These are phyloP conservation scores for Pygocentrus nattereri DNA, from an alignment of 2,797 vertebrate species.

Conservation along the genomic window DNA sequence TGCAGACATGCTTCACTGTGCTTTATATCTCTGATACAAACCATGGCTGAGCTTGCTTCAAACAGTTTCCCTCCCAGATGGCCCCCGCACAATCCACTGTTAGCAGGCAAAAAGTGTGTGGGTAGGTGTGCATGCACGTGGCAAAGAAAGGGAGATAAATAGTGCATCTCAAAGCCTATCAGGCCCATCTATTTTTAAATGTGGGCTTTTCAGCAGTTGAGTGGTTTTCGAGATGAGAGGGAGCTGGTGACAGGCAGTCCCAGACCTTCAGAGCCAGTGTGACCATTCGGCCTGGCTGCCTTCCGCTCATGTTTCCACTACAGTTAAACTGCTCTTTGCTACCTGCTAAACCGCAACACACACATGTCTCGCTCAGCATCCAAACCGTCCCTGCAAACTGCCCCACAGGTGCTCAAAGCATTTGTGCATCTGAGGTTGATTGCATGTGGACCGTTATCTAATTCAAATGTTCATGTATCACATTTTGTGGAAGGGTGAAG, in stretches of 20 bases:
- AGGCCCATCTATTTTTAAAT: conserved; percentile 77
- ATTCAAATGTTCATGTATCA: not conserved
- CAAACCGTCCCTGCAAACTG: conserved; percentile 28
- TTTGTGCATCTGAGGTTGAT: conserved; percentile 2
- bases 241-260: conserved; percentile 47
- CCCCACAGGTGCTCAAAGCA: conserved; percentile 34
- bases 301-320: conserved; percentile 63
- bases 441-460: not conserved
- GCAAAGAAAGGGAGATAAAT: conserved; percentile 42
- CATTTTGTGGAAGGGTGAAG: not conserved
- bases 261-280: conserved; percentile 59
- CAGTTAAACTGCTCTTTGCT: conserved; percentile 75
- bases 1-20: not conserved
- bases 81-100: conserved; percentile 22
- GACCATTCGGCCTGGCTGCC: conserved; percentile 57
- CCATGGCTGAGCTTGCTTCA: not conserved
- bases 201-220: conserved; percentile 65
- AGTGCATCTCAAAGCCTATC: conserved; percentile 70
- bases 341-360: conserved; percentile 56
- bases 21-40: not conserved
- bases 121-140: conserved; percentile 35
- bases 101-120: conserved; percentile 38
- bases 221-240: conserved; percentile 73
- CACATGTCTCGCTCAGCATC: conserved; percentile 29
- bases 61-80: conserved; percentile 5